Conservation (phyloP, 2,113 vertebrate genomes). For the Sceloporus undulatus region DNA sequence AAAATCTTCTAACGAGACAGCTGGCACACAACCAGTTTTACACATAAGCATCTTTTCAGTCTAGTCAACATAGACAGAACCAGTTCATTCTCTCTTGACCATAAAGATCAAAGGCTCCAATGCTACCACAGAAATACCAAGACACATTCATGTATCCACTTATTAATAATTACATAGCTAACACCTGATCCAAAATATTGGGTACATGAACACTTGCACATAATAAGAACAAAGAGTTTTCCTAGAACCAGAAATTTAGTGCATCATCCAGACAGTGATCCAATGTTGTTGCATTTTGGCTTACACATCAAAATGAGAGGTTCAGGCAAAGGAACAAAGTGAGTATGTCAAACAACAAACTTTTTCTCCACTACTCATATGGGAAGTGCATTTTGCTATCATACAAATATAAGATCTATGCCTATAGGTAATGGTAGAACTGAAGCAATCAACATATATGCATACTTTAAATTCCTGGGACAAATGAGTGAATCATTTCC, state of each 20-base stretch:
- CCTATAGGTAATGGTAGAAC: not conserved
- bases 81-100: constrained; percentile 25
- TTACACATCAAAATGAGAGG: not conserved
- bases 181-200: constrained; percentile 3
- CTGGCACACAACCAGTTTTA: fast-evolving
- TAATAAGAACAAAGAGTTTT: constrained; percentile 11
- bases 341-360: not conserved
- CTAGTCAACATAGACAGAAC: constrained; percentile 12
- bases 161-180: constrained; percentile 17
- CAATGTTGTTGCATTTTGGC: not conserved
- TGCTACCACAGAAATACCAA: constrained; percentile 38
- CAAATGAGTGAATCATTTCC: no score
- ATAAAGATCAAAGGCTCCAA: constrained; percentile 25
- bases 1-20: not conserved
- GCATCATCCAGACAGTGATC: not conserved
- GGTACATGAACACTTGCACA: constrained; percentile 17
- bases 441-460: not conserved
- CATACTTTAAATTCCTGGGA: not conserved
- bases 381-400: no score
- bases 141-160: constrained; percentile 32
- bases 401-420: no score
- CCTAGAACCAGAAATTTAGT: not conserved
- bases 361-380: no score
- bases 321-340: not conserved
- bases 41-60: constrained; percentile 33